These are phyloP conservation scores for Dryoscopus gambensis DNA, from an alignment of 2,113 vertebrate genomes.

Conservation along the genomic window DNA sequence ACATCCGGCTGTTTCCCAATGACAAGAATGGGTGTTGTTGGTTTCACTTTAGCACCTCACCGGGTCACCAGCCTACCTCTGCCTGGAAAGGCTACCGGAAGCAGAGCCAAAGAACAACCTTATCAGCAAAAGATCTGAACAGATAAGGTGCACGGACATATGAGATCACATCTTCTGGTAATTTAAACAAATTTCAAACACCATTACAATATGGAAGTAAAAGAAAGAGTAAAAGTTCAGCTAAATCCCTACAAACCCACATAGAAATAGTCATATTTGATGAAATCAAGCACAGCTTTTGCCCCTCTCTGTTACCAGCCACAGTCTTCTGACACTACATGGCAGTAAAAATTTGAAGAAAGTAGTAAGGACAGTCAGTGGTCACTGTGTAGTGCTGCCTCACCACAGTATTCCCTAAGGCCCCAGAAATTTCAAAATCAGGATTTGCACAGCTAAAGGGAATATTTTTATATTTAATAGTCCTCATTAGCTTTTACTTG, in stretches of 20 bases:
- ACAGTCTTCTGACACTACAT: background rate
- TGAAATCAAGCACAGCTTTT: background rate
- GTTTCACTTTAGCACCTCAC: slow-evolving; percentile 29
- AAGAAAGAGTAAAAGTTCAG: background rate
- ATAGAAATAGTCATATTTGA: background rate
- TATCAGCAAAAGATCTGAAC: slow-evolving; percentile 32
- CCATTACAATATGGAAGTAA: background rate
- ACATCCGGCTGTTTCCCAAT: slow-evolving; percentile 18
- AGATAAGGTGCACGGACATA: background rate
- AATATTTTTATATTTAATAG: background rate
- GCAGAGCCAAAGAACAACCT: background rate
- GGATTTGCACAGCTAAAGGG: background rate
- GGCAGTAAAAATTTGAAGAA: background rate
- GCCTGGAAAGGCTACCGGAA: background rate
- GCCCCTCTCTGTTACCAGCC: background rate
- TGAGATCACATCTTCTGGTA: slow-evolving; percentile 39
- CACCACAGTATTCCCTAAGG: background rate
- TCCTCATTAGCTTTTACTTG: background rate
- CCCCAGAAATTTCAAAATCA: background rate
- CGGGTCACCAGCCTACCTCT: background rate
- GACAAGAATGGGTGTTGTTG: background rate
- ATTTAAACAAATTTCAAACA: background rate
- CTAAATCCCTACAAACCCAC: background rate
- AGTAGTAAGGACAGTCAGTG: background rate
- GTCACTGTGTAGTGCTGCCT: background rate